These are phyloP conservation scores for Acleris literana DNA, from an alignment of 2,888 invertebrate genomes.

Conservation along the genomic window DNA sequence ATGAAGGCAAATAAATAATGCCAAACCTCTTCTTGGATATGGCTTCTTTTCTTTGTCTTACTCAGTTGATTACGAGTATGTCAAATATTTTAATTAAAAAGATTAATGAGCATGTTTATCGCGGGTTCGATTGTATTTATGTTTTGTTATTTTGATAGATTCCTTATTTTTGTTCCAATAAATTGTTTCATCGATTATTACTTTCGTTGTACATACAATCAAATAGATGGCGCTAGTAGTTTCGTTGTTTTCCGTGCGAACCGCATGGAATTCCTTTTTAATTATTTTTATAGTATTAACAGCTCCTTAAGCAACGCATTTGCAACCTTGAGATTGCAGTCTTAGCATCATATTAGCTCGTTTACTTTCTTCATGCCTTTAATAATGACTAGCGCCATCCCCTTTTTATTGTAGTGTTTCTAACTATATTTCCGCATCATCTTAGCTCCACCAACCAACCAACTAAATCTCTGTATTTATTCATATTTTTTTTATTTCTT, in stretches of 20 bases:
- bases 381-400: neutral
- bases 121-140: conserved; percentile 25
- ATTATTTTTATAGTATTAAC: no score
- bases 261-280: no score
- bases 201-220: neutral
- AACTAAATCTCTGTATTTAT: no score
- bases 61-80: conserved; percentile 11
- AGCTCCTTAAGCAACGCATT: no score
- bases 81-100: conserved; percentile 25
- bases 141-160: neutral
- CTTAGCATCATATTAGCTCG: neutral
- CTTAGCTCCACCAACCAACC: no score
- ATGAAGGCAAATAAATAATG: no score
- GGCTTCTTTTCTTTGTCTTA: conserved; percentile 35
- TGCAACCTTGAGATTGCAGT: no score
- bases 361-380: neutral
- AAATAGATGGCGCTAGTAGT: conserved; percentile 8
- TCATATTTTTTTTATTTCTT: no score
- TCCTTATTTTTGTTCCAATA: neutral
- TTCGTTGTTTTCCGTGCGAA: no score
- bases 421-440: neutral
- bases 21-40: neutral
- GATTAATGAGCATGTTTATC: neutral
- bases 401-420: neutral
- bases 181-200: neutral